A percentile compares a stretch with the other conserved stretches of the same genome.
Evolutionary conservation across 2,113 vertebrate genomes (phyloP).

Genomic region (Pampusana beccarii): DNA sequence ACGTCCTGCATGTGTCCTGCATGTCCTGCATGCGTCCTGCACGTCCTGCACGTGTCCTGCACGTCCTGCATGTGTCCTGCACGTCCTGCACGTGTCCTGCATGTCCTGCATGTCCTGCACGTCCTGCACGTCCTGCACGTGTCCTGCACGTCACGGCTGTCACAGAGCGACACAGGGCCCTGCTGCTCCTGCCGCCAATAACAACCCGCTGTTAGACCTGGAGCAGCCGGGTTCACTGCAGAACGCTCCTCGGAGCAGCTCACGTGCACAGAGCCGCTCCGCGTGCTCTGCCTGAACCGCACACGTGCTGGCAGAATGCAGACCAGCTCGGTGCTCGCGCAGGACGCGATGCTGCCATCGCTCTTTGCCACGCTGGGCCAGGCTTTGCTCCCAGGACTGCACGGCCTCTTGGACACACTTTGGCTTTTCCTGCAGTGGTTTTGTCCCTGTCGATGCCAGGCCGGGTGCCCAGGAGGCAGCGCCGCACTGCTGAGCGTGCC

Average conservation of each 20-base stretch:
- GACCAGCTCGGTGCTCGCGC: background rate
- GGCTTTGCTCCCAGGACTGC: background rate
- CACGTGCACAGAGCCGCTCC: background rate
- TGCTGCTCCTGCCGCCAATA: background rate
- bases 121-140: too few species aligned
- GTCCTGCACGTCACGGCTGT: too few species aligned
- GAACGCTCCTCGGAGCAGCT: background rate
- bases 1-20: too few species aligned
- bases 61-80: too few species aligned
- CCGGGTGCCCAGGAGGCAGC: rapidly evolving
- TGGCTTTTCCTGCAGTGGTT: background rate
- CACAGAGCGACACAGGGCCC: background rate
- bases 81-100: too few species aligned
- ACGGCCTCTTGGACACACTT: rapidly evolving
- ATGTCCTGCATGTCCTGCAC: too few species aligned
- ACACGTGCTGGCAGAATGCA: rapidly evolving
- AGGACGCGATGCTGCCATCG: rapidly evolving
- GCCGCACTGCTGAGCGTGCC: background rate
- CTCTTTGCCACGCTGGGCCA: background rate
- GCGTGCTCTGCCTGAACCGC: background rate
- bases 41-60: too few species aligned
- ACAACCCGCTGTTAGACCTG: background rate
- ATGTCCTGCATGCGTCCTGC: too few species aligned
- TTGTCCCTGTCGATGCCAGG: rapidly evolving
- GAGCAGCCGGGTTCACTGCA: background rate